phyloP scores from a whole-genome alignment of 2,113 vertebrate species.

The Andinoacara biseriatus region DNA sequence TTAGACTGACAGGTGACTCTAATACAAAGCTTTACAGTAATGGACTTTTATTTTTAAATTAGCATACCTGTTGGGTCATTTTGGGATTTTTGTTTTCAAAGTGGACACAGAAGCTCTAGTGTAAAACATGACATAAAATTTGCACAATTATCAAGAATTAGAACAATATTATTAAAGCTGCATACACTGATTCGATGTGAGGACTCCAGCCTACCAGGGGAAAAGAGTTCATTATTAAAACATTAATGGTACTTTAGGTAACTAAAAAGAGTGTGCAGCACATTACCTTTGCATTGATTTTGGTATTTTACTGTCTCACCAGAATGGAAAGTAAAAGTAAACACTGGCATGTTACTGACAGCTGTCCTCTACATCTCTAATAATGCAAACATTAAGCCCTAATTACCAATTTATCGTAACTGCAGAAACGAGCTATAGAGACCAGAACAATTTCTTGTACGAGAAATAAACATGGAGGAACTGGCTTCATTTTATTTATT shows the following conservation, averaged over 20 bases:
- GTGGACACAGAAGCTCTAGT: neutral
- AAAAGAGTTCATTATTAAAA: neutral
- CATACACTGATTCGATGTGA: neutral
- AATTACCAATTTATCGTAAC: neutral
- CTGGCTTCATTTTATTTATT: neutral
- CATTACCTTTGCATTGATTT: neutral
- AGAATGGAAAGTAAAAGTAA: neutral
- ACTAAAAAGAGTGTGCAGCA: neutral
- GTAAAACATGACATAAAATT: neutral
- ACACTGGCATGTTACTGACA: neutral
- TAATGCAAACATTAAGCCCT: neutral
- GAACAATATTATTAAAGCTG: neutral
- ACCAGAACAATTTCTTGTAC: neutral
- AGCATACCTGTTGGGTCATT: neutral
- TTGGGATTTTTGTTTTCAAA: neutral
- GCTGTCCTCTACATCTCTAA: neutral
- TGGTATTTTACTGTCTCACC: neutral
- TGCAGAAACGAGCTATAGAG: neutral
- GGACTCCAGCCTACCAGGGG: neutral
- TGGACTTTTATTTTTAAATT: neutral
- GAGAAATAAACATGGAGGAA: neutral
- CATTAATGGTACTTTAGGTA: neutral
- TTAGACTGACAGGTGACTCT: slow-evolving; percentile 1
- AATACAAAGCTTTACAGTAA: neutral
- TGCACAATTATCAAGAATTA: too few species aligned